Evolutionary conservation across 2,888 invertebrate species (phyloP).

Genomic region (Hoplodrina blanda): DNA sequence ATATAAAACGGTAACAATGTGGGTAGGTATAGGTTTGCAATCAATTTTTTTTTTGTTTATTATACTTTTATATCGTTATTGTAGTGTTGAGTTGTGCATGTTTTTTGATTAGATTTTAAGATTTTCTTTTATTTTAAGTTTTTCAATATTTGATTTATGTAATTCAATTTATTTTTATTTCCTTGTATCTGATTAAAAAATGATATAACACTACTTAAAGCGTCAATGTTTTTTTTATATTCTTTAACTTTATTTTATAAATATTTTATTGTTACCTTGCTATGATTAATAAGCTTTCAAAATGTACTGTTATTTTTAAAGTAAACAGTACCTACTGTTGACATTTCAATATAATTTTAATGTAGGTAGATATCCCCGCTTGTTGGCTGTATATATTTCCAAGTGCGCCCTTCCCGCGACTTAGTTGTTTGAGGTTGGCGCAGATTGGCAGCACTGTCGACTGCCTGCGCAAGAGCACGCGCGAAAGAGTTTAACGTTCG

Average conservation of each 20-base stretch:
- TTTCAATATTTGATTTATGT: no score
- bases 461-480: slow-evolving; percentile 69
- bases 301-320: neutral
- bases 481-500: slow-evolving; percentile 47
- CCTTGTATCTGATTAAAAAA: no score
- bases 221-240: no score
- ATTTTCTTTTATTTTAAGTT: no score
- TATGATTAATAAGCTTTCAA: neutral
- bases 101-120: no score
- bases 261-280: neutral
- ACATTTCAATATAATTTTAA: slow-evolving; percentile 35
- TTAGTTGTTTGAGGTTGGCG: slow-evolving; percentile 72
- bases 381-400: slow-evolving; percentile 71
- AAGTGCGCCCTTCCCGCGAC: slow-evolving; percentile 74
- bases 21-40: no score
- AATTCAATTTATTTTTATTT: no score
- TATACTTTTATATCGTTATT: no score
- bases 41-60: no score
- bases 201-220: no score
- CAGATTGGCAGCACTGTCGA: slow-evolving; percentile 62
- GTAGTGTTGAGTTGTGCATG: no score
- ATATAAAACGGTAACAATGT: no score
- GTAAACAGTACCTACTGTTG: neutral
- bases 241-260: neutral
- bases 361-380: slow-evolving; percentile 69